A percentile compares a stretch with the other conserved stretches of the same genome.
These are phyloP conservation scores for Lethrus apterus DNA, from an alignment of 1,140 invertebrate genomes.

Conservation along the genomic window DNA sequence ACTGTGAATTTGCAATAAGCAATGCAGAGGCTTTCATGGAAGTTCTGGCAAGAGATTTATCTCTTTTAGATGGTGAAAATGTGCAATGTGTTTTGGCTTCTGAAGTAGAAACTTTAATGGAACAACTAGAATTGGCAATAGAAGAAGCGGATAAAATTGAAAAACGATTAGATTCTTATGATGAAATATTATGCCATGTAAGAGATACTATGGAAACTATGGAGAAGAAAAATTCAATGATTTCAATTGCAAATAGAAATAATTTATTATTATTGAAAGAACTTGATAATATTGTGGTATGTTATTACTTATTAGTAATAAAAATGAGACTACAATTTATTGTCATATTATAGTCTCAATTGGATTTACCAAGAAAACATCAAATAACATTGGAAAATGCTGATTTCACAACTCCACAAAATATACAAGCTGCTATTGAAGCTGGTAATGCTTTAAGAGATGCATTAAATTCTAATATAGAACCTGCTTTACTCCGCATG, in stretches of 20 bases:
- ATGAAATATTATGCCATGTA: constrained; percentile 73
- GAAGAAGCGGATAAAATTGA: constrained; percentile 71
- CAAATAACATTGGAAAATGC: constrained; percentile 53
- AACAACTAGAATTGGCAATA: constrained; percentile 73
- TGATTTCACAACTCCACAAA: constrained; percentile 59
- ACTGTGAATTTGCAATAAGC: constrained; percentile 72
- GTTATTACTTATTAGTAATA: constrained; percentile 37
- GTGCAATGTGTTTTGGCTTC: constrained; percentile 38
- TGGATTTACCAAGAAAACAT: constrained; percentile 67
- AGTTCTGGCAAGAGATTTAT: constrained; percentile 71
- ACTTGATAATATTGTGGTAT: constrained; percentile 73
- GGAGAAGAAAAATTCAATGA: constrained; percentile 85
- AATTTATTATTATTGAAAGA: constrained; percentile 71
- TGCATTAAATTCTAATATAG: constrained; percentile 66
- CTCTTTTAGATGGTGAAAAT: constrained; percentile 72
- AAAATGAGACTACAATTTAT: background rate
- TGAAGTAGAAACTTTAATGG: constrained; percentile 73
- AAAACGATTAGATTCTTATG: constrained; percentile 63
- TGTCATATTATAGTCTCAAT: constrained; percentile 48
- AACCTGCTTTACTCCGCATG: constrained; percentile 58
- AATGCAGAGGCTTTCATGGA: constrained; percentile 84
- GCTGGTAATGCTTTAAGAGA: constrained; percentile 74
- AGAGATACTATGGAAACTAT: constrained; percentile 82
- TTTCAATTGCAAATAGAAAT: constrained; percentile 80
- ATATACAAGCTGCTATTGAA: constrained; percentile 66